Base-by-base conservation (phyloP, 2,888 invertebrate species). In the Agrochola litura region DNA sequence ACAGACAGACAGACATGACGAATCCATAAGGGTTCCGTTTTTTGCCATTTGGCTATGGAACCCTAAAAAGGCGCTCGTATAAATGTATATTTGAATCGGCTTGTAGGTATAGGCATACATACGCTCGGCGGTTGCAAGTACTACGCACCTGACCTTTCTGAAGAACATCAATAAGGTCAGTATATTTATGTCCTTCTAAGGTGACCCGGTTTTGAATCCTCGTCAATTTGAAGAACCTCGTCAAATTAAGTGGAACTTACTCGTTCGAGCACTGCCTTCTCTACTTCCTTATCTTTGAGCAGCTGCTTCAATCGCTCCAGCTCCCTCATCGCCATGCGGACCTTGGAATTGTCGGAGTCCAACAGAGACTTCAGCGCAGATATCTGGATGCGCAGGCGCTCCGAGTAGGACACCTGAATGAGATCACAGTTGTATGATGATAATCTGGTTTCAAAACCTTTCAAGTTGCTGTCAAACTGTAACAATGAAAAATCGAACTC, bases 331-430 rank as follows among this genome's bases (percentile, higher is more conserved):
- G 97, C 94, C 79, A 95, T 93, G 10, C 95, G 93, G 22, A 97
- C 96, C 80, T 97, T 97, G 8, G 91, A 92, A 87, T 97, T 97
- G 92, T 97, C 97, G 0, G 97, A 96, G 84, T 97, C 97, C 86
- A 97, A 92, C 66, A 97, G 93, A 1, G 97, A 95, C 83, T 97
- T 97, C 61, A 97, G 92, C 6, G 97, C 96, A 41, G 95, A 94
- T 81, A 97, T 97, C 91, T 97, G 97, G 43, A 97, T 93, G 66
- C 97, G 97, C 6, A 96, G 93, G 0, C 95, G 93, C 86, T 97
- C 97, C 3, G 95, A 95, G 82, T 93, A 93, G 19, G 92, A 91
- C 80, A 95, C 94, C 96, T 96, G 78, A 1, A 63, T 25, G 43
- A 65, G 14, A 58, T n/a, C 14, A 22, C 37, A 22, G n/a, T 8